Evolutionary conservation across 2,113 vertebrate genomes (phyloP), one percentile per base, ranked within the genome.

Genomic region (Numida meleagris): DNA sequence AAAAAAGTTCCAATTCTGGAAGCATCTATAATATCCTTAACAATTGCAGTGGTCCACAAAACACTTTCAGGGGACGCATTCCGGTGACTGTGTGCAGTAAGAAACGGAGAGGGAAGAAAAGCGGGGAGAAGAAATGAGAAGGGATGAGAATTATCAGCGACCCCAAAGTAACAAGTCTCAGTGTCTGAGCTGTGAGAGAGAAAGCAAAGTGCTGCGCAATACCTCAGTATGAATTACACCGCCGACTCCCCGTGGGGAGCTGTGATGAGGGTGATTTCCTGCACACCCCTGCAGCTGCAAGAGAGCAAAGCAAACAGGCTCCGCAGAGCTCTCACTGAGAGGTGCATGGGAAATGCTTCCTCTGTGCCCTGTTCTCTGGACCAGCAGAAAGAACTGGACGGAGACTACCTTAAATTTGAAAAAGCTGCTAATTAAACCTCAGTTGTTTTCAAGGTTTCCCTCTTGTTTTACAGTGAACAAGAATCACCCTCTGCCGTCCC

Each of bases 401-500:
- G 65, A 50, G 57, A 36, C 7, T 3, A 2, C 14, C 23, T 6
- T 14, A 50, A 62, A 62, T 62, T 3, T 25, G 6, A 10, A 29
- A 84, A 65, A 84, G 8, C 24, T 68, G 18, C 12, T 4, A 12
- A 78, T 50, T 24, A 68, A 68, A 53, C 25, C 5, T 1, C 3
- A 74, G 65, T 31, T 12, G 81, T 24, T 36, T 36, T 15, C 29
- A 11, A 0, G 48, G 65, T 78, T 88, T 29, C 27, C 83, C 29
- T 21, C 0, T 55, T 61, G 42, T 42, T 90, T 31, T 59, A 0
- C 0, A 62, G 29, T 1, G 72, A 29, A 43, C 1, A 36, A 36
- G 36, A 50, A n/a, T 50, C 57, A 16, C 18, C 29, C 12, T 42
- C 67, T 20, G 29, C 34, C 61, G 62, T 38, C 12, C 23, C 20